Percentiles rank a stretch among this genome's conserved stretches.
Evolutionary conservation across 2,113 vertebrate species (phyloP).

Genomic region (Mustelus asterias): DNA sequence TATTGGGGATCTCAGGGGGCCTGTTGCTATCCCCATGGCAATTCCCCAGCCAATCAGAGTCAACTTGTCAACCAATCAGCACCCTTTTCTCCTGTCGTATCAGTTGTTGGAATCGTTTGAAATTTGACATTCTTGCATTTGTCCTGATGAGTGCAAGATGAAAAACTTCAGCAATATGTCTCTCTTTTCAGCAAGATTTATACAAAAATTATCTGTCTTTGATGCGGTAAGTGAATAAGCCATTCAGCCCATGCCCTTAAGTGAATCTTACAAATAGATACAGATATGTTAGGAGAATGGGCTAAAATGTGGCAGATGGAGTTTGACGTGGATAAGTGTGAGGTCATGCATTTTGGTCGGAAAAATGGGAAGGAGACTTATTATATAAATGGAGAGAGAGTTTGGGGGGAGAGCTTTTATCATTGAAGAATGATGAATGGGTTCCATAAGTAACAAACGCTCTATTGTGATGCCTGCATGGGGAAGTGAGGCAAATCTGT

Average conservation of each 20-base stretch:
- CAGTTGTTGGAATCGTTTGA: not conserved
- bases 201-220: not conserved
- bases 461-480: not conserved
- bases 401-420: not conserved
- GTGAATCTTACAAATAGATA: too few species aligned
- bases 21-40: not conserved
- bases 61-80: not conserved
- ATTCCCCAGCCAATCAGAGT: not conserved
- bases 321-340: too few species aligned
- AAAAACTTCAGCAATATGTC: not conserved
- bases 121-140: not conserved
- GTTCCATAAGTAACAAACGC: too few species aligned
- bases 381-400: too few species aligned
- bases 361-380: too few species aligned
- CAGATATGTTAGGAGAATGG: too few species aligned
- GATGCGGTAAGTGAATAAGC: not conserved
- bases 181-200: not conserved
- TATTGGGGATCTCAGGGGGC: too few species aligned
- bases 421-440: not conserved
- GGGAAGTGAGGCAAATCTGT: not conserved
- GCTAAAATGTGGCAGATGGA: too few species aligned
- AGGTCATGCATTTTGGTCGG: too few species aligned
- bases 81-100: not conserved
- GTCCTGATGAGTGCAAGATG: not conserved
- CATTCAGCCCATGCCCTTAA: too few species aligned